Base-by-base conservation (phyloP, 2,113 vertebrate genomes). In the Ceyx melanurus region DNA sequence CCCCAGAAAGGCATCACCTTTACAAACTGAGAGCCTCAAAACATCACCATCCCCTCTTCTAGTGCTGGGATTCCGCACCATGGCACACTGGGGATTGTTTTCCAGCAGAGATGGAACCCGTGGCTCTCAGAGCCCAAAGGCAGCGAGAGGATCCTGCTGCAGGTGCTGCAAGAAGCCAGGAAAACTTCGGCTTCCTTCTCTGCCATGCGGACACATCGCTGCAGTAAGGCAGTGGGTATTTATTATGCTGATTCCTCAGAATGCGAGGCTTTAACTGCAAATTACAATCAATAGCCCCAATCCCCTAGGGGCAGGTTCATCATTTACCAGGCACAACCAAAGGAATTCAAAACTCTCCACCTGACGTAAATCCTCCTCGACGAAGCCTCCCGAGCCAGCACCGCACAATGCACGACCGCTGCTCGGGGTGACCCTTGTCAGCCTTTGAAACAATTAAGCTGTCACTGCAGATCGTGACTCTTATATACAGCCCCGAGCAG, bases 261-360 rank as follows among this genome's bases (percentile, higher is more conserved):
- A 93, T 77, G 92, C 68, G 14, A 89, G 81, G 84, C 81, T 72
- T 95, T 94, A 95, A 92, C 92, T 96, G 96, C 95, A 96, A 94
- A 96, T 96, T 94, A 89, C 92, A 93, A 94, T 94, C 91, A 88
- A 96, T 92, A 95, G 89, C 95, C 86, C 88, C 21, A 6, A 20
- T 65, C 86, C 89, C 84, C 92, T 3, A 67, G 78, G 91, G 94
- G 84, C 82, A 72, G 82, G 74, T 91, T 89, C 95, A 79, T 92
- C 95, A 94, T 92, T 92, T 89, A 94, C 67, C 90, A 70, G 92
- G 81, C 62, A 13, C 74, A 82, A 89, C 74, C 94, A 51, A 78
- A 94, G 89, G 94, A 95, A 96, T 96, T 89, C 86, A 13, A 62
- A 94, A 82, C 92, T 70, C 76, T 92, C 92, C 89, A 83, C 84